Evolutionary conservation across 2,888 invertebrate genomes (phyloP).

Genomic region (Nomada lathburiana): DNA sequence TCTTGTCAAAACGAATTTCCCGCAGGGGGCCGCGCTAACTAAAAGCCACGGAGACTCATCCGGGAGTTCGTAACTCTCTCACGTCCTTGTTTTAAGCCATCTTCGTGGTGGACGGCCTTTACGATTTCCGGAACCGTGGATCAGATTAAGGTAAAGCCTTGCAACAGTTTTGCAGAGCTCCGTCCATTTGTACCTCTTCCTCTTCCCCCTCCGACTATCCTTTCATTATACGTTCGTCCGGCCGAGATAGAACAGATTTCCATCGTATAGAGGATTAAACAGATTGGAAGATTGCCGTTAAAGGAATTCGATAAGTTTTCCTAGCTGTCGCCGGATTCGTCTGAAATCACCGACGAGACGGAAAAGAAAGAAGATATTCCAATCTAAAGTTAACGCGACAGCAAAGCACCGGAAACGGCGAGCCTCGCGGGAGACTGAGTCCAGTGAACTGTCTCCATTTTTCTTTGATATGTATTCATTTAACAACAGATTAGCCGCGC

Average conservation of each 20-base stretch:
- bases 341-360: not conserved
- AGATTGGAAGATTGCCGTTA: slow-evolving; percentile 41
- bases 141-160: slow-evolving; percentile 69
- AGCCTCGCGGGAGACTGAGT: not conserved
- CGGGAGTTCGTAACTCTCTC: slow-evolving; percentile 71
- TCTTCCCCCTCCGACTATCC: not conserved
- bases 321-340: not conserved
- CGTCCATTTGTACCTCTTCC: slow-evolving; percentile 21
- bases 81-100: slow-evolving; percentile 71
- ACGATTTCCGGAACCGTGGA: slow-evolving; percentile 68
- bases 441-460: slow-evolving; percentile 31
- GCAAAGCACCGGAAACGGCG: not conserved
- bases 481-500: not conserved
- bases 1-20: slow-evolving; percentile 64
- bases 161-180: slow-evolving; percentile 63
- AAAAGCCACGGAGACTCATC: slow-evolving; percentile 59
- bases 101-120: slow-evolving; percentile 66
- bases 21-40: slow-evolving; percentile 59
- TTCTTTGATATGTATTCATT: slow-evolving; percentile 37
- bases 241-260: not conserved
- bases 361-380: not conserved
- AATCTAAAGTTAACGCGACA: slow-evolving; percentile 17
- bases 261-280: slow-evolving; percentile 32
- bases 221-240: slow-evolving; percentile 22
- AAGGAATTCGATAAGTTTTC: slow-evolving; percentile 29